A percentile compares a stretch with the other conserved stretches of the same genome.
phyloP scores from a whole-genome alignment of 2,797 vertebrate genomes.

The Pipistrellus pygmaeus region DNA sequence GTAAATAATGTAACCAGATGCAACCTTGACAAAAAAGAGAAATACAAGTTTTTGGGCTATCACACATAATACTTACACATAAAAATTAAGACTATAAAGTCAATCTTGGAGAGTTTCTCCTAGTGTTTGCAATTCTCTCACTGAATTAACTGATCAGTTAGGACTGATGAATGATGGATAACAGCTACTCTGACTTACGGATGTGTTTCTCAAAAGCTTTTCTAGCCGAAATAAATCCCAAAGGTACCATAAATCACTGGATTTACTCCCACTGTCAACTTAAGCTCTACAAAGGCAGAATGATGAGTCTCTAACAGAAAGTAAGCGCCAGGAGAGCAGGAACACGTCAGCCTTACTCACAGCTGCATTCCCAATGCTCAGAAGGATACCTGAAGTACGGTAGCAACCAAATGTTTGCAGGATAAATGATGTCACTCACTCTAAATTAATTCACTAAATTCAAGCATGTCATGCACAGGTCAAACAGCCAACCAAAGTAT shows the following conservation, averaged over 20 bases:
- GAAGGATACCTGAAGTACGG: background rate
- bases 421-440: conserved; percentile 32
- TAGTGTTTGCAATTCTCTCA: conserved; percentile 14
- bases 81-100: conserved; percentile 36
- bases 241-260: conserved; percentile 4
- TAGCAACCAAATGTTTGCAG: background rate
- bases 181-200: background rate
- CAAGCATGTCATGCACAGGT: background rate
- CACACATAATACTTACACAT: background rate
- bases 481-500: conserved; percentile 31
- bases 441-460: conserved; percentile 33
- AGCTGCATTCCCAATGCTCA: background rate
- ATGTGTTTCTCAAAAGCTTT: conserved; percentile 40
- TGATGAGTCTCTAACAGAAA: conserved; percentile 14
- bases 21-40: conserved; percentile 39
- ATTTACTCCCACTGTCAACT: conserved; percentile 50
- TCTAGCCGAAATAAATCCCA: background rate
- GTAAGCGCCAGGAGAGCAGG: background rate
- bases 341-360: background rate
- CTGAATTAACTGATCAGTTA: conserved; percentile 50
- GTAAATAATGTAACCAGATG: conserved; percentile 31
- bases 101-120: background rate
- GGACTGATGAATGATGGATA: conserved; percentile 32
- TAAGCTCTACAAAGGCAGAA: conserved; percentile 29
- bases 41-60: background rate